A percentile compares a stretch with the other conserved stretches of the same genome.
Conservation (phyloP, 2,797 vertebrate genomes). For the Carduelis carduelis region DNA sequence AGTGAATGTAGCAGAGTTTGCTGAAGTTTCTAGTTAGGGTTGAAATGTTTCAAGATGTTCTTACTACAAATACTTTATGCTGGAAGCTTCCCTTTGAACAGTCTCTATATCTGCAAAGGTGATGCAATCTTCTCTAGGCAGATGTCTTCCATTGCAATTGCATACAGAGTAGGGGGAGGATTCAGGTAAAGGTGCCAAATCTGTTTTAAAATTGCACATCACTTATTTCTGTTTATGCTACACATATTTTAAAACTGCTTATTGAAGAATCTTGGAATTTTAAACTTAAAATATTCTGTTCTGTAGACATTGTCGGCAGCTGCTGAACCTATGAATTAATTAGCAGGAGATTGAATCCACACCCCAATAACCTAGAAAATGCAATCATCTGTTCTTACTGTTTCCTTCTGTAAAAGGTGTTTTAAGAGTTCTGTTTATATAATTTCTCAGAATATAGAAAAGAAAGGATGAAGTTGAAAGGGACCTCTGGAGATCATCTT, state of each 20-base stretch:
- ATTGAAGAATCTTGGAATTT: background rate
- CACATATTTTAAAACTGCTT: background rate
- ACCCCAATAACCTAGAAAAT: background rate
- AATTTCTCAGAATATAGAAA: background rate
- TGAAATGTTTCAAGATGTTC: slow-evolving; percentile 1
- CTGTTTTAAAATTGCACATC: background rate
- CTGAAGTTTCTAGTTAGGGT: background rate
- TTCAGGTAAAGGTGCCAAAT: background rate
- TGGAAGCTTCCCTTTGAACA: slow-evolving; percentile 12
- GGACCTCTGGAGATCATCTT: background rate
- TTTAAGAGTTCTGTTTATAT: background rate
- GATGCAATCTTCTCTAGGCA: background rate
- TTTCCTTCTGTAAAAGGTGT: background rate
- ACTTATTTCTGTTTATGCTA: slow-evolving; percentile 5
- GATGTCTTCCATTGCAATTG: background rate
- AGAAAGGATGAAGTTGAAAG: background rate
- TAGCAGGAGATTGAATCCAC: background rate
- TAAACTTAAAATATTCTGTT: background rate
- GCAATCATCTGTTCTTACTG: background rate
- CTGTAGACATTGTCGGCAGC: background rate
- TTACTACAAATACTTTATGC: slow-evolving; percentile 3
- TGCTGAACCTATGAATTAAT: background rate
- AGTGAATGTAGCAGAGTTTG: background rate
- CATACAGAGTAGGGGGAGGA: background rate
- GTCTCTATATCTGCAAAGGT: background rate